A percentile compares a stretch with the other conserved stretches of the same genome.
Conservation (phyloP, 2,888 invertebrate species). For the Scelioninae gen. 1 region DNA sequence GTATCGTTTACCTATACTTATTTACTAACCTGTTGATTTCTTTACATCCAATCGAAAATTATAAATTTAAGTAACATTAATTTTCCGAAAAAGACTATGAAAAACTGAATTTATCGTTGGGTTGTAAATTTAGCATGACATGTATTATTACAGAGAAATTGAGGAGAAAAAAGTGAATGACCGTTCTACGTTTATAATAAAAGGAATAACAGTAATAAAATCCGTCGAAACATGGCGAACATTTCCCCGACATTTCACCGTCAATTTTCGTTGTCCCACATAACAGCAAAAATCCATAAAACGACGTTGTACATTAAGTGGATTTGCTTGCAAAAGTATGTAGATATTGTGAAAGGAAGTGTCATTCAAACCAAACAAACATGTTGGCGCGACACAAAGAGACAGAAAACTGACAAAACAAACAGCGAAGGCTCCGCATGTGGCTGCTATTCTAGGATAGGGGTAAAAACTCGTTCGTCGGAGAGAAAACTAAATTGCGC, state of each 20-base stretch:
- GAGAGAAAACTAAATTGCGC: slow-evolving; percentile 61
- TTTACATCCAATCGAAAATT: too few species aligned
- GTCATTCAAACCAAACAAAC: slow-evolving; percentile 65
- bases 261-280: slow-evolving; percentile 56
- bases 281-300: slow-evolving; percentile 59
- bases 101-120: too few species aligned
- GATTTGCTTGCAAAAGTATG: slow-evolving; percentile 52
- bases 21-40: too few species aligned
- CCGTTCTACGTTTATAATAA: slow-evolving; percentile 12
- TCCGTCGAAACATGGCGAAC: slow-evolving; percentile 7
- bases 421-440: slow-evolving; percentile 51
- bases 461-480: slow-evolving; percentile 60
- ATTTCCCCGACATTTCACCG: slow-evolving; percentile 34
- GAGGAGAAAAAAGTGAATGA: neutral
- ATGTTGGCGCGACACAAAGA: slow-evolving; percentile 55
- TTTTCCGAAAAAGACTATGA: too few species aligned
- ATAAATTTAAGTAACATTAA: too few species aligned
- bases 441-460: slow-evolving; percentile 58
- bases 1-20: too few species aligned
- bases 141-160: neutral
- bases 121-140: too few species aligned
- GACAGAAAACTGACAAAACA: slow-evolving; percentile 66
- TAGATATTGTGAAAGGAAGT: slow-evolving; percentile 60
- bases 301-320: slow-evolving; percentile 46
- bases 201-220: slow-evolving; percentile 36